Base-by-base conservation (phyloP, 2,113 vertebrate genomes). In the Aptenodytes patagonicus region DNA sequence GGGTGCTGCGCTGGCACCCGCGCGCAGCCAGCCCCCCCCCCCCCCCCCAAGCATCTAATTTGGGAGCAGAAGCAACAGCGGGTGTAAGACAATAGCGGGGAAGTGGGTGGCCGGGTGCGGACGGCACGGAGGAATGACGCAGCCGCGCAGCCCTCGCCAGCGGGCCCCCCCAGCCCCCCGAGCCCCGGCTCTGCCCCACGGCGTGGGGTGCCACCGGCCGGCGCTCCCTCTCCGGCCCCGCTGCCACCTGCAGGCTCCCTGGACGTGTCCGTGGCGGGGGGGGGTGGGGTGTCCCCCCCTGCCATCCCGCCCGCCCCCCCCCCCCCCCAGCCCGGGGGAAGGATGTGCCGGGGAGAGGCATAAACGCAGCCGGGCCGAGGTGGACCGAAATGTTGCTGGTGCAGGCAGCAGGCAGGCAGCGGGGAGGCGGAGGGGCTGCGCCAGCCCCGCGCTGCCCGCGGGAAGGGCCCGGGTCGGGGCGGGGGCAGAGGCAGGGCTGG, bases 51-150 rank as follows among this genome's bases (percentile, higher is more conserved):
- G 64, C 46, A 7, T 93, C 86, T 90, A 94, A 90, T 94, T 96
- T 69, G 76, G 93, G 94, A 94, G 82, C 89, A 93, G 91, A 95
- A 93, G 90, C 94, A 96, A 94, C 91, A 95, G 90, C 87, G 95
- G 92, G 87, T 88, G 93, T 90, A 89, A 93, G 91, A 95, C 91
- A 95, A 96, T 93, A 92, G 95, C 83, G 6, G 75, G 40, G 90
- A 97, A 91, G 94, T 96, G 94, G 96, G 97, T 95, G 96, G 95
- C 76, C 40, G 81, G 87, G 93, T 70, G 84, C 83, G 90, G 95
- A 90, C 22, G 80, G 81, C 87, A 95, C 69, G 11, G 87, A 93
- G 92, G 82, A 93, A 96, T 95, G 94, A 96, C 88, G 93, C 92
- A 96, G 94, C 80, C 80, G 34, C 72, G 49, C 93, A 94, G 76